phyloP scores from a whole-genome alignment of 2,888 invertebrate genomes.

The Drosophila anomalata region DNA sequence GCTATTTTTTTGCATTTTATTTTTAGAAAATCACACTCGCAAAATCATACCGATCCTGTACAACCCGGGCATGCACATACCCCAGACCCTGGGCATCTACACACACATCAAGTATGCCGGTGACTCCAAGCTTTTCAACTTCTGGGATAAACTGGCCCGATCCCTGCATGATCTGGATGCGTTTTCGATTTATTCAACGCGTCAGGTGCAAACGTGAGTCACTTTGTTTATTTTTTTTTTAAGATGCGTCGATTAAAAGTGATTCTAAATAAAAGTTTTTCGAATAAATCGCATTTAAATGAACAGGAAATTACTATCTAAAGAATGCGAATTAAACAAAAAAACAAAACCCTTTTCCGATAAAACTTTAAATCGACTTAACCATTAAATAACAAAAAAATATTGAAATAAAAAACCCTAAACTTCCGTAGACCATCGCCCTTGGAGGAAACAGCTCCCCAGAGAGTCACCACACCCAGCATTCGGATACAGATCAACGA shows the following conservation, averaged over 20 bases:
- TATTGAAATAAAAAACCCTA: not conserved
- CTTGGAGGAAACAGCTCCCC: conserved; percentile 47
- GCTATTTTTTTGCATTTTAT: conserved; percentile 3
- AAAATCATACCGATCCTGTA: conserved; percentile 91
- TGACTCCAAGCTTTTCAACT: conserved; percentile 86
- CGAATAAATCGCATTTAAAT: too few species aligned
- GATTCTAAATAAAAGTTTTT: not conserved
- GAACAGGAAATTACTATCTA: not conserved
- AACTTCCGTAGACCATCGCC: conserved; percentile 23
- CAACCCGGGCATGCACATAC: conserved; percentile 86
- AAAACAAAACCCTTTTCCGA: too few species aligned
- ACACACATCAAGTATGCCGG: conserved; percentile 87
- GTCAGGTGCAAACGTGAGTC: conserved; percentile 51
- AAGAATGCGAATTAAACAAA: not conserved
- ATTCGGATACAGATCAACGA: conserved; percentile 62
- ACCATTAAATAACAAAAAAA: not conserved
- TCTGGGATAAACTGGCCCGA: conserved; percentile 88
- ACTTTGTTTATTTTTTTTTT: not conserved
- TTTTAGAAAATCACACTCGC: conserved; percentile 85
- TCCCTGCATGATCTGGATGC: conserved; percentile 83
- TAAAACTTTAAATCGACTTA: not conserved
- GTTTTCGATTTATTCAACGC: conserved; percentile 37
- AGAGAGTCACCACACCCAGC: conserved; percentile 35
- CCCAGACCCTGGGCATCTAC: conserved; percentile 87
- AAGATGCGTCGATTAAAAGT: not conserved